Evolutionary conservation across 2,888 invertebrate species (phyloP), one percentile per base, ranked within the genome.

Genomic region (Lasioglossum vierecki): DNA sequence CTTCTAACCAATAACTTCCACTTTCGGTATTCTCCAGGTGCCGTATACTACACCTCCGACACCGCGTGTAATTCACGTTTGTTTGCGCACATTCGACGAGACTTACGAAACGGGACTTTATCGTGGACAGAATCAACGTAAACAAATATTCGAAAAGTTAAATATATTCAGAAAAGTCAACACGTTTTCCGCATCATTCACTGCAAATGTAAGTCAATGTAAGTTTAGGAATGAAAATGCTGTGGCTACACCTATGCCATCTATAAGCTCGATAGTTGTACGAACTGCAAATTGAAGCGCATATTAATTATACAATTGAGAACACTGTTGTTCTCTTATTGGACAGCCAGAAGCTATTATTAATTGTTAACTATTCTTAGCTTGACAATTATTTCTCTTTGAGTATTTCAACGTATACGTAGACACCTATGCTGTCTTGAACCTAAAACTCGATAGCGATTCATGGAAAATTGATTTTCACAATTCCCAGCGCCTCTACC

Each of bases 1-100:
- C 81, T 85, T 73, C 79, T 89, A 90, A 90, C 85, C 89, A 90
- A 89, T 53, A 85, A 68, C 49, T 79, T 22, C 26, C 26, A 30
- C n/a, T 35, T 44, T 66, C n/a, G 26, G n/a, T 18, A 22, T 39
- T 4, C 70, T 46, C 22, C 9, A 22, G 6, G 44, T 60, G 30
- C 22, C n/a, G 13, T 44, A 41, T 44, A 41, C 39, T 9, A 49
- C 4, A 30, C 30, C 60, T 22, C 11, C 15, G 11, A 49, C n/a
- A 70, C 22, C 30, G 30, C 46, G 35, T 22, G 35, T n/a, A 18
- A 11, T 15, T 57, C 13, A n/a, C 18, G 44, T 73, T 73, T 30
- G 0, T 5, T 8, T 6, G 57, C 2, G 1, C n/a, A 66, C 66
- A 70, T 77, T 60, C 44, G 53, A n/a, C 44, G 39, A 8, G 49